Conservation (phyloP, 2,797 vertebrate species). For the Triplophysa bombifrons region DNA sequence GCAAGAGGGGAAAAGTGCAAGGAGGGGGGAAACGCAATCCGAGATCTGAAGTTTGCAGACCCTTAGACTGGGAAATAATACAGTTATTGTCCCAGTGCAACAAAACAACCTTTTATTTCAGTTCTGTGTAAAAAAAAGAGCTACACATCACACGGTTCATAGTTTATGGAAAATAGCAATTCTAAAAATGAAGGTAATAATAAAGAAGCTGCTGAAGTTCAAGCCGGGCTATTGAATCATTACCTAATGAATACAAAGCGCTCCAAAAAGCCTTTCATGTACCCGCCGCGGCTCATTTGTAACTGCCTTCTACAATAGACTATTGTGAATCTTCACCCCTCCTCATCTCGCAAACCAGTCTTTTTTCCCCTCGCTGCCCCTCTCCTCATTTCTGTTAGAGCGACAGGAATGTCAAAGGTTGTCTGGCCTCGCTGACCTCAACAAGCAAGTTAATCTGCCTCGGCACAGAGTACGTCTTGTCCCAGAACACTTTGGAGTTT, state of each 20-base stretch:
- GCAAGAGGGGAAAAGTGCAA: slow-evolving; percentile 64
- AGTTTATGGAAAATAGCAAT: slow-evolving; percentile 68
- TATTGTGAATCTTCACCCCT: slow-evolving; percentile 81
- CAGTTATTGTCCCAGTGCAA: slow-evolving; percentile 83
- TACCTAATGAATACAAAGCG: slow-evolving; percentile 84
- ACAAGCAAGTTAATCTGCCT: slow-evolving; percentile 85
- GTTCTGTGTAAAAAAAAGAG: slow-evolving; percentile 69
- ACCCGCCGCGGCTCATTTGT: slow-evolving; percentile 76
- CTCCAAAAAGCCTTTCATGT: slow-evolving; percentile 76
- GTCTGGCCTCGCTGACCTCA: slow-evolving; percentile 87
- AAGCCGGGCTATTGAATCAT: slow-evolving; percentile 82
- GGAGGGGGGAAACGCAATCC: slow-evolving; percentile 60
- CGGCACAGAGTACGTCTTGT: slow-evolving; percentile 57
- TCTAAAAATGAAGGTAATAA: slow-evolving; percentile 41
- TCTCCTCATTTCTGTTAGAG: slow-evolving; percentile 50
- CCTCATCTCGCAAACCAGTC: slow-evolving; percentile 57
- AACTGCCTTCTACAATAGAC: slow-evolving; percentile 84
- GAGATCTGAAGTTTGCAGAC: slow-evolving; percentile 86
- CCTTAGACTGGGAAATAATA: slow-evolving; percentile 85
- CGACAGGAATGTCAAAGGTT: slow-evolving; percentile 89
- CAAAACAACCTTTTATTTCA: slow-evolving; percentile 77
- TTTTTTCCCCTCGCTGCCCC: slow-evolving; percentile 48
- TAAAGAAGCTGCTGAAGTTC: slow-evolving; percentile 48
- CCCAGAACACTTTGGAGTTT: slow-evolving; percentile 51
- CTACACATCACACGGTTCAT: slow-evolving; percentile 49